Conservation (phyloP, 2,888 invertebrate species). For the Apeira syringaria region DNA sequence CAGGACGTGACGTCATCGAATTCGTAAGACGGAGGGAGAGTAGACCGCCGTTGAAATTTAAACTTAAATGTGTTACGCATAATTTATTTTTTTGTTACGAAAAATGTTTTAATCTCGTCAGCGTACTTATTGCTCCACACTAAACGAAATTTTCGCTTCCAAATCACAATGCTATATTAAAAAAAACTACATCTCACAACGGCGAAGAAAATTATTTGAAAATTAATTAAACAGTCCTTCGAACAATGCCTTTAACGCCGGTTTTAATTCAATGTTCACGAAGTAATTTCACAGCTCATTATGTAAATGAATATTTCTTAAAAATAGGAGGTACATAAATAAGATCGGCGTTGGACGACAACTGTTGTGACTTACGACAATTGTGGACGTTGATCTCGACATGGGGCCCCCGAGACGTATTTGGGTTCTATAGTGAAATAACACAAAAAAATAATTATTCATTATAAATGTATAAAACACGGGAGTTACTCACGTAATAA, state of each 20-base stretch:
- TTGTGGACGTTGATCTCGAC: not conserved
- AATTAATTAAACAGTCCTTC: constrained; percentile 49
- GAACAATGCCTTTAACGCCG: constrained; percentile 44
- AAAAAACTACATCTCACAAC: constrained; percentile 7
- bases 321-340: constrained; percentile 36
- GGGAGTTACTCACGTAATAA: too few relatives aligned
- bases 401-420: too few relatives aligned
- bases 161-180: constrained; percentile 9
- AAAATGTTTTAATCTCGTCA: too few relatives aligned
- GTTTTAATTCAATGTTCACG: constrained; percentile 44
- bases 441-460: too few relatives aligned
- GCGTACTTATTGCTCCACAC: too few relatives aligned
- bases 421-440: too few relatives aligned
- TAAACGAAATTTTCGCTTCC: constrained; percentile 12
- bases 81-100: too few relatives aligned
- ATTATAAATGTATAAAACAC: too few relatives aligned
- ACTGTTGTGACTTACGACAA: constrained; percentile 10
- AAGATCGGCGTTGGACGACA: constrained; percentile 12
- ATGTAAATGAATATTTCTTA: constrained; percentile 51
- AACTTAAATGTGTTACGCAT: too few relatives aligned
- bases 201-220: constrained; percentile 42
- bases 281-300: constrained; percentile 48
- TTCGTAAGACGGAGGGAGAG: too few relatives aligned
- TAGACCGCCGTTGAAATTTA: too few relatives aligned
- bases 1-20: too few relatives aligned